Evolutionary conservation across 2,888 invertebrate genomes (phyloP).

Genomic region (Ecliptopera silaceata): DNA sequence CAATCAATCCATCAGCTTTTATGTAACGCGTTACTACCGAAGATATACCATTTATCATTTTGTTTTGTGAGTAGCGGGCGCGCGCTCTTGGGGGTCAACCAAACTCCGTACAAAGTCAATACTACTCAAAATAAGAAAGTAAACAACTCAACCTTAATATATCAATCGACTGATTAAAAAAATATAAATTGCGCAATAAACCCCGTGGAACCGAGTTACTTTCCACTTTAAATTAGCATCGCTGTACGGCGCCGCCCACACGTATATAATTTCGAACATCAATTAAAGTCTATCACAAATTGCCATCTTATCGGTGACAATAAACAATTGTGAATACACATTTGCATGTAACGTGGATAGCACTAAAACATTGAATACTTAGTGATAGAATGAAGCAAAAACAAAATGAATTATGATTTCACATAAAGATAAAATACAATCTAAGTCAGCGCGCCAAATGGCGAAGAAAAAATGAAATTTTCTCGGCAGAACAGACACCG

Average conservation of each 20-base stretch:
- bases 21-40: constrained; percentile 79
- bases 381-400: constrained; percentile 65
- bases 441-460: constrained; percentile 76
- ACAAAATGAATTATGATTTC: constrained; percentile 80
- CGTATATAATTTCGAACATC: constrained; percentile 39
- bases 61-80: constrained; percentile 74
- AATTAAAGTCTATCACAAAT: constrained; percentile 58
- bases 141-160: constrained; percentile 58
- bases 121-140: constrained; percentile 64
- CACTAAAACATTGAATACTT: constrained; percentile 70
- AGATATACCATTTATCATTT: constrained; percentile 80
- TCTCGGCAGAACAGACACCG: constrained; percentile 63
- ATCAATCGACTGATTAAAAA: constrained; percentile 41
- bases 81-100: constrained; percentile 72
- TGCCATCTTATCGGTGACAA: constrained; percentile 60
- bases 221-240: constrained; percentile 31
- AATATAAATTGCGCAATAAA: constrained; percentile 26
- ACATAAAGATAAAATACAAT: constrained; percentile 81
- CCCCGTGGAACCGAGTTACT: constrained; percentile 20
- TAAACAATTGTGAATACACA: constrained; percentile 66
- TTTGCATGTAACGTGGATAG: constrained; percentile 66
- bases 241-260: constrained; percentile 19
- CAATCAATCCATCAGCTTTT: constrained; percentile 82
- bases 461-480: constrained; percentile 75
- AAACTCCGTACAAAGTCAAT: constrained; percentile 60